Conservation (phyloP, 2,797 vertebrate species). For the Xenopus petersii region DNA sequence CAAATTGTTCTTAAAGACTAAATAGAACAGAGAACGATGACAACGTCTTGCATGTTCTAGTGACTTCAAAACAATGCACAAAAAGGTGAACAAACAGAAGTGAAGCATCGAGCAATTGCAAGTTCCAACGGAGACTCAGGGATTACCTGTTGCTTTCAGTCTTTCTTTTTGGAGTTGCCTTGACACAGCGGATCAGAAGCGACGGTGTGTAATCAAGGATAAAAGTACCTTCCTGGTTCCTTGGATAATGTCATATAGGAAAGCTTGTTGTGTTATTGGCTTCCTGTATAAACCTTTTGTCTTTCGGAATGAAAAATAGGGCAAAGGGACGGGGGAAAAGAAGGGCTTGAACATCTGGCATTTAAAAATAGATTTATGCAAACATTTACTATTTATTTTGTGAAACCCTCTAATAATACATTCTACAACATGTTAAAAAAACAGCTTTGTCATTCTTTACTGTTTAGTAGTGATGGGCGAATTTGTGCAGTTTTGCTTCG, state of each 20-base stretch:
- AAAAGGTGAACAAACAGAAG: constrained; percentile 39
- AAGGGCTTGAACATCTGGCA: constrained; percentile 20
- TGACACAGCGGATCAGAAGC: constrained; percentile 37
- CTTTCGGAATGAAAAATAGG: constrained; percentile 7
- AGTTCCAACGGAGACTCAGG: constrained; percentile 16
- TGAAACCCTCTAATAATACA: not conserved
- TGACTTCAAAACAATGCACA: constrained; percentile 24
- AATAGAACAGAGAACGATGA: constrained; percentile 5
- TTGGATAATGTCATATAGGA: constrained; percentile 22
- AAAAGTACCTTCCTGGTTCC: constrained; percentile 21
- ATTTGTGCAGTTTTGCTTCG: too few relatives aligned
- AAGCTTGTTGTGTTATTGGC: constrained; percentile 20
- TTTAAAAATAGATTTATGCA: constrained; percentile 1
- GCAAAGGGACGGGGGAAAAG: not conserved
- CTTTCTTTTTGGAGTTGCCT: constrained; percentile 28
- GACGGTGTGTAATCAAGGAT: constrained; percentile 35
- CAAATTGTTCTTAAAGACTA: not conserved
- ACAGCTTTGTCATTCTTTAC: too few relatives aligned
- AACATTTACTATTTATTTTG: constrained; percentile 15
- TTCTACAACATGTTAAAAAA: not conserved
- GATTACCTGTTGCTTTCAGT: constrained; percentile 33
- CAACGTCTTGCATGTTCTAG: constrained; percentile 4
- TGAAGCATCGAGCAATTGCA: constrained; percentile 34
- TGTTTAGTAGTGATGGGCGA: too few relatives aligned
- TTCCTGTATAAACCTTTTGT: constrained; percentile 1